Conservation (phyloP, 2,113 vertebrate genomes). For the Chaetodon auriga region DNA sequence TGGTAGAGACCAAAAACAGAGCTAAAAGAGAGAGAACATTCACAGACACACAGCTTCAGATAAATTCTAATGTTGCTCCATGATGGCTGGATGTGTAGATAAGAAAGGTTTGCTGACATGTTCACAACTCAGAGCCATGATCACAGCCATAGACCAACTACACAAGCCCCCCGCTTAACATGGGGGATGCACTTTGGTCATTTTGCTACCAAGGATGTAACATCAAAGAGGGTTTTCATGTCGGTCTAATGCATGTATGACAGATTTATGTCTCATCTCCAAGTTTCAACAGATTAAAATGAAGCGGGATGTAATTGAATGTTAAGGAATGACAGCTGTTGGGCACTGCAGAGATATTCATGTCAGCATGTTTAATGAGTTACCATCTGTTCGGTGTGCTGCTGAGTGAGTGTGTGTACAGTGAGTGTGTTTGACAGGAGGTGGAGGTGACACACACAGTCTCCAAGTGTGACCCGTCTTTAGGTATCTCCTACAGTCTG, state of each 20-base stretch:
- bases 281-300: neutral
- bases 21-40: no score
- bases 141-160: no score
- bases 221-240: neutral
- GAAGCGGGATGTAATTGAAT: neutral
- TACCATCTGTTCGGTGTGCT: slow-evolving; percentile 6
- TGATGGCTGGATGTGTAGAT: no score
- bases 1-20: no score
- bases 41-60: no score
- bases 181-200: no score
- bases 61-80: no score
- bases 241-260: neutral
- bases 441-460: slow-evolving; percentile 23
- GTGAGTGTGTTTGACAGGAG: slow-evolving; percentile 21
- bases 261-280: neutral
- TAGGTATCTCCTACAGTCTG: neutral
- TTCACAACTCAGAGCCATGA: no score
- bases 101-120: no score
- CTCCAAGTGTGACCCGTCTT: neutral
- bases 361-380: slow-evolving; percentile 37
- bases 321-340: slow-evolving; percentile 14
- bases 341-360: slow-evolving; percentile 3
- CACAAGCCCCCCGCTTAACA: no score
- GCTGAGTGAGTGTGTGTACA: slow-evolving; percentile 7
- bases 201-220: no score